A percentile compares a stretch with the other conserved stretches of the same genome.
phyloP scores from a whole-genome alignment of 2,113 vertebrate species.

The Rana temporaria region DNA sequence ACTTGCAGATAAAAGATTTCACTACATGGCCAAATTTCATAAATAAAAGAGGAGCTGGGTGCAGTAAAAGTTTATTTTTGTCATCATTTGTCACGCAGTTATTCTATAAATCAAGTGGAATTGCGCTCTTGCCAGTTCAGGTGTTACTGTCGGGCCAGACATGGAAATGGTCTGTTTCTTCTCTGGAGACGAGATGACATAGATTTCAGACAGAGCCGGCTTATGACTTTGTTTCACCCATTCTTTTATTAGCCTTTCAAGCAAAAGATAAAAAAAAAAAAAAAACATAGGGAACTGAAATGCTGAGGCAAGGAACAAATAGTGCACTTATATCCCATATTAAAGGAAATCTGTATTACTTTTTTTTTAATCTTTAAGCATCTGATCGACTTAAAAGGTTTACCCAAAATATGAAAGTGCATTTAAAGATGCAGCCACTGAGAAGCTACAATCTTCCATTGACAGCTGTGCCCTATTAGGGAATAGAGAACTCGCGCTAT shows the following conservation, averaged over 20 bases:
- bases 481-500: too few relatives aligned
- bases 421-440: too few relatives aligned
- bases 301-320: constrained; percentile 74
- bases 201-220: constrained; percentile 82
- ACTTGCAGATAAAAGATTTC: constrained; percentile 88
- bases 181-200: constrained; percentile 83
- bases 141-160: constrained; percentile 79
- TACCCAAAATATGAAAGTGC: too few relatives aligned
- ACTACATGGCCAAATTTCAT: constrained; percentile 88
- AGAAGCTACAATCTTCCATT: too few relatives aligned
- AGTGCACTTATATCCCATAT: constrained; percentile 38
- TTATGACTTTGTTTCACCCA: constrained; percentile 83
- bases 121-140: constrained; percentile 80
- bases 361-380: too few relatives aligned
- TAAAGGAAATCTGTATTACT: too few relatives aligned
- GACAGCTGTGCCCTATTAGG: too few relatives aligned
- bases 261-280: constrained; percentile 63
- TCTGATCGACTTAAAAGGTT: too few relatives aligned
- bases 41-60: constrained; percentile 87
- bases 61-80: constrained; percentile 92
- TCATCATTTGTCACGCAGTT: constrained; percentile 86
- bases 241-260: constrained; percentile 79
- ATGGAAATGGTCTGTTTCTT: constrained; percentile 86
- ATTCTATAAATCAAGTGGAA: constrained; percentile 85
- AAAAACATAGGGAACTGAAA: constrained; percentile 69